Conservation (phyloP, 2,888 invertebrate species). For the Scaeva pyrastri region DNA sequence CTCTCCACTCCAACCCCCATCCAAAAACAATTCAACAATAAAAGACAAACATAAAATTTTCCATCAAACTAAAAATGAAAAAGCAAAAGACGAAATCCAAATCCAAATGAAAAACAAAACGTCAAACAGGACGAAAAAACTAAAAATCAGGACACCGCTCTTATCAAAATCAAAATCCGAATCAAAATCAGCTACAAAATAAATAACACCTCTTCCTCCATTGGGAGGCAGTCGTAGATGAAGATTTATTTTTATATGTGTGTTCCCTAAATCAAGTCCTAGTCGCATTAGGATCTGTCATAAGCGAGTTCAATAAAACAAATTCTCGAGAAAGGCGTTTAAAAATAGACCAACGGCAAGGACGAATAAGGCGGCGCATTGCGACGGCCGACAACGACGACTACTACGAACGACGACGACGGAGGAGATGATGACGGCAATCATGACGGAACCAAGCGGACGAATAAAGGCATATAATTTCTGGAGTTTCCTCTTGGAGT, state of each 20-base stretch:
- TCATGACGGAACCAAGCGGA: background rate
- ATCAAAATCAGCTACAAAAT: slow-evolving; percentile 47
- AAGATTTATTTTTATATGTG: background rate
- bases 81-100: slow-evolving; percentile 42
- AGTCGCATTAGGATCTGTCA: slow-evolving; percentile 33
- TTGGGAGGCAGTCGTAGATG: background rate
- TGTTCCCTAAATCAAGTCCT: background rate
- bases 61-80: slow-evolving; percentile 64
- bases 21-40: slow-evolving; percentile 5
- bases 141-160: slow-evolving; percentile 34
- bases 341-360: background rate
- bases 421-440: background rate
- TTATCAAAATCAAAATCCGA: slow-evolving; percentile 43
- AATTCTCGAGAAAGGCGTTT: slow-evolving; percentile 23
- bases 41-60: slow-evolving; percentile 46
- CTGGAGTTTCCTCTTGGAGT: slow-evolving; percentile 60
- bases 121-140: slow-evolving; percentile 12
- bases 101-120: slow-evolving; percentile 28
- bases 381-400: background rate
- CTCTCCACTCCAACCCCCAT: background rate
- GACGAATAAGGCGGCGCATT: background rate
- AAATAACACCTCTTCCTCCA: slow-evolving; percentile 28
- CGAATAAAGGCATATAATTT: slow-evolving; percentile 64
- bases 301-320: slow-evolving; percentile 16
- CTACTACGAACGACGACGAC: background rate